Evolutionary conservation across 2,113 vertebrate species (phyloP).

Genomic region (Himantopus leucocephalus): DNA sequence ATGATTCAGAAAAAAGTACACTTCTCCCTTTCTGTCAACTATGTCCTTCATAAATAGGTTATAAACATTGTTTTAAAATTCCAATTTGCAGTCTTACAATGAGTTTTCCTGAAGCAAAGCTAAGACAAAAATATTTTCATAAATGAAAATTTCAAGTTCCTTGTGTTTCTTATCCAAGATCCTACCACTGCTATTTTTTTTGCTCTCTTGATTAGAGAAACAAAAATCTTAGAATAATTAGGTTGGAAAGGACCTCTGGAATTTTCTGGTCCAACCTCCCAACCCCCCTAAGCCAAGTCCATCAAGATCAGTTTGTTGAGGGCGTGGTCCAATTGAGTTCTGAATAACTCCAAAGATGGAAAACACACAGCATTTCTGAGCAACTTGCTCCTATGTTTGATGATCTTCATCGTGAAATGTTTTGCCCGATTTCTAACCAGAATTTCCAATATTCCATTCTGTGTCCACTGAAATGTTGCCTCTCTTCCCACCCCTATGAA

Average conservation of each 20-base stretch:
- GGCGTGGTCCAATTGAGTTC: not conserved
- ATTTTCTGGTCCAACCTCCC: not conserved
- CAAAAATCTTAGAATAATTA: not conserved
- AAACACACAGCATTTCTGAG: not conserved
- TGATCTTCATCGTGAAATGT: accelerated
- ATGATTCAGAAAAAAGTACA: not conserved
- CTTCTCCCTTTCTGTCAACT: not conserved
- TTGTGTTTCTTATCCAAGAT: not conserved
- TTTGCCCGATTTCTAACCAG: not conserved
- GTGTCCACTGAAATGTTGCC: accelerated
- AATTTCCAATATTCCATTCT: not conserved
- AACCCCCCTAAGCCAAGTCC: accelerated
- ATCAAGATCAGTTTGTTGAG: not conserved
- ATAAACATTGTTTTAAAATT: not conserved
- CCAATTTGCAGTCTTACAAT: not conserved
- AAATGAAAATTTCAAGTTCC: not conserved
- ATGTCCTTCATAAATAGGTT: not conserved
- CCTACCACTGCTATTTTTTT: not conserved
- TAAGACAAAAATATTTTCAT: not conserved
- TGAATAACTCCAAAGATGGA: not conserved
- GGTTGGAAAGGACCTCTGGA: not conserved
- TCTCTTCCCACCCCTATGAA: not conserved
- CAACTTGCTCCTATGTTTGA: not conserved
- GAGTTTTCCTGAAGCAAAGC: not conserved
- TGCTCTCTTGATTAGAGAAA: not conserved